A percentile compares a stretch with the other conserved stretches of the same genome.
These are phyloP conservation scores for Puffinus mauretanicus DNA, from an alignment of 2,113 vertebrate genomes.

Conservation along the genomic window DNA sequence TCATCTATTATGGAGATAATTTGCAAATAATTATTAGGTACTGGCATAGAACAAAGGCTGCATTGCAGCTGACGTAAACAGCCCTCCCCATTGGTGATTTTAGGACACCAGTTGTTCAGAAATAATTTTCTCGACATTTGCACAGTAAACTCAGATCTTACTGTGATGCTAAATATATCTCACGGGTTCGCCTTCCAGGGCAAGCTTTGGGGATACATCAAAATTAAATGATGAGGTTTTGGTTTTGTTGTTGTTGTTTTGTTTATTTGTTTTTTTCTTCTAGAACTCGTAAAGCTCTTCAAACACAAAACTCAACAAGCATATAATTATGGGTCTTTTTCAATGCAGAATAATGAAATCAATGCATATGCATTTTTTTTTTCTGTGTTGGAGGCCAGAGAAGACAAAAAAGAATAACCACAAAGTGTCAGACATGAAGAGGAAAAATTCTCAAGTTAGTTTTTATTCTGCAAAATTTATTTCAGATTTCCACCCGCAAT, in stretches of 20 bases:
- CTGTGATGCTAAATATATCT: background rate
- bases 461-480: background rate
- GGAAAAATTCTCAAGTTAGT: background rate
- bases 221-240: background rate
- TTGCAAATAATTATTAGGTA: background rate
- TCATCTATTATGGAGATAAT: background rate
- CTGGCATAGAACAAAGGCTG: background rate
- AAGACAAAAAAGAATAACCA: background rate
- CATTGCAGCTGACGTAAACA: background rate
- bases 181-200: background rate
- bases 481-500: background rate
- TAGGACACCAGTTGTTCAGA: background rate
- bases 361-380: background rate
- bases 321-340: background rate
- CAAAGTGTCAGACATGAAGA: background rate
- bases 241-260: background rate
- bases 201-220: background rate
- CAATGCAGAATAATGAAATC: background rate
- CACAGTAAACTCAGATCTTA: background rate
- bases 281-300: background rate
- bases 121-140: background rate
- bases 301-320: background rate
- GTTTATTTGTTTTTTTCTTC: background rate
- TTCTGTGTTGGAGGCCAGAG: background rate
- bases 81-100: background rate